These are phyloP conservation scores for Ceratina japonica DNA, from an alignment of 1,140 invertebrate genomes.

Conservation along the genomic window DNA sequence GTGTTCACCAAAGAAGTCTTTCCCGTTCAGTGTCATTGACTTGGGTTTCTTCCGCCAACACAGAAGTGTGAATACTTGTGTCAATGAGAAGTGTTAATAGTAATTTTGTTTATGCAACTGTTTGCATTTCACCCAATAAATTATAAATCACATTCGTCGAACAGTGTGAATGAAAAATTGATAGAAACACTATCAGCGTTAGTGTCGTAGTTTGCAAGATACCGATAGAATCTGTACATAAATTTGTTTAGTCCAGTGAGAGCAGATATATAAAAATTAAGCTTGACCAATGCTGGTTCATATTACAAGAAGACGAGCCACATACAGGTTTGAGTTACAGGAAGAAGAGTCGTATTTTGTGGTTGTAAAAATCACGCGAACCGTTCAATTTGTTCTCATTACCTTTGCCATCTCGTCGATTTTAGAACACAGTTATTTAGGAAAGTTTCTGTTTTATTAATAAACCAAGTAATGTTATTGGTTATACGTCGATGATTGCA, in stretches of 20 bases:
- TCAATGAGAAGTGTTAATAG: too few species aligned
- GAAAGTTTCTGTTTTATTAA: neutral
- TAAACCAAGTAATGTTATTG: neutral
- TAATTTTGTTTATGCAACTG: too few species aligned
- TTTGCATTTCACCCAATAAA: too few species aligned
- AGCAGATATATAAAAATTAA: neutral
- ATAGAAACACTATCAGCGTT: conserved; percentile 7
- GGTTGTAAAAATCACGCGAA: neutral
- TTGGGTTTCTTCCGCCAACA: too few species aligned
- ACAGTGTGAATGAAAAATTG: neutral
- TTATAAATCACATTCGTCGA: too few species aligned
- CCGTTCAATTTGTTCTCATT: neutral
- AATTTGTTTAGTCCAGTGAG: neutral
- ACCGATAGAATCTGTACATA: neutral
- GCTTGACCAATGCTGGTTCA: neutral
- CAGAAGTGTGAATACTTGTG: too few species aligned
- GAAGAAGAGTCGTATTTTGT: too few species aligned
- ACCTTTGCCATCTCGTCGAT: neutral
- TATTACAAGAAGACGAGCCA: neutral
- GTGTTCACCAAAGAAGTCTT: too few species aligned
- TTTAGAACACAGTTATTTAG: neutral
- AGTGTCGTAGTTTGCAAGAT: too few species aligned
- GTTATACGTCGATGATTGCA: neutral
- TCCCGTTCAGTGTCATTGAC: too few species aligned
- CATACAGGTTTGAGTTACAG: neutral